Base-by-base conservation (phyloP, 2,797 vertebrate genomes). In the Taeniopygia guttata region DNA sequence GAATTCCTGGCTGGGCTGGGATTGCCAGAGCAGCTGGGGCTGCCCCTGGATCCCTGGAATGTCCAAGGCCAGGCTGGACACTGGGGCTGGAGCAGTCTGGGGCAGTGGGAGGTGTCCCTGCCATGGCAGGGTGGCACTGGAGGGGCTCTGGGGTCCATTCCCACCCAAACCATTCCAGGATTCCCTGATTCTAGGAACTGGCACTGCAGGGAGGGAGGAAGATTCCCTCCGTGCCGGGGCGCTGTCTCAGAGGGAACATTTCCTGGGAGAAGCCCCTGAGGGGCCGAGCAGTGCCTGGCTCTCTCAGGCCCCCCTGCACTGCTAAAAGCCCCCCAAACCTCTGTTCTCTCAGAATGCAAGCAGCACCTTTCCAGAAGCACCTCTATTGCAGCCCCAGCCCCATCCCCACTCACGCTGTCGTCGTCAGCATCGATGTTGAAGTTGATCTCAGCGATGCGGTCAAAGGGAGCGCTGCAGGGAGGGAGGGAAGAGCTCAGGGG, bases 391-490 rank as follows among this genome's bases (percentile, higher is more conserved):
- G 43, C 60, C 23, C 29, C 0, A 19, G 1, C 25, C 63, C 10
- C 7, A 1, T 0, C 2, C 9, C 55, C 89, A 99, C 99, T 99
- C 98, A 99, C 99, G 68, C 98, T 99, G 97, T 99, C 99, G 77
- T 99, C 99, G 19, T 99, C 99, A 0, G 99, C 99, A 17, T 99
- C 98, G 11, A 99, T 98, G 94, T 97, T 98, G 98, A 99, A 99
- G 98, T 98, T 99, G 74, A 99, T 99, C 98, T 99, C 99, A 1
- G 99, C 98, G 43, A 99, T 99, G 97, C 99, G 98, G 97, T 99
- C 99, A 34, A 99, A 99, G 4, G 99, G 99, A 87, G 99, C 98
- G 16, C 99, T 99, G 97, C 87, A 95, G 36, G 58, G 30, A 96
- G 30, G 55, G 75, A 72, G 32, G 82, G 76, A 17, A 34, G 9